Evolutionary conservation across 2,888 invertebrate species (phyloP), one percentile per base, ranked within the genome.

Genomic region (Crepidodera aurea): DNA sequence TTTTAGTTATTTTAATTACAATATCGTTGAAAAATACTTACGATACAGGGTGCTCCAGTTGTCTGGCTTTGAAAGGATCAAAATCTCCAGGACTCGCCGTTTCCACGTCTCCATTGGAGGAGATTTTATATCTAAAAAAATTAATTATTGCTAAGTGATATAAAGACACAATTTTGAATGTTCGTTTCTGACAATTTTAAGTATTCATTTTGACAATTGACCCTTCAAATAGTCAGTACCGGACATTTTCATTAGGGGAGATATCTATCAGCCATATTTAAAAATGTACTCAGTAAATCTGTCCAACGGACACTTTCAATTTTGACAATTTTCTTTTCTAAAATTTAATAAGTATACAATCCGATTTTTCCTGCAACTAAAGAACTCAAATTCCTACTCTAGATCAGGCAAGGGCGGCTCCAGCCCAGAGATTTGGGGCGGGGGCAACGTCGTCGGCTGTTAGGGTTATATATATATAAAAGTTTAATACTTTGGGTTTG

Each of bases 1-100:
- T n/a, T n/a, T n/a, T n/a, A n/a, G n/a, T n/a, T n/a, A n/a, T n/a
- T n/a, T n/a, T n/a, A n/a, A n/a, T n/a, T n/a, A n/a, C n/a, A n/a
- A n/a, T n/a, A n/a, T n/a, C n/a, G n/a, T 16, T 37, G 4, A 32
- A 32, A 19, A 58, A 50, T 75, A 86, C 92, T 91, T 85, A 93
- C 92, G 92, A 90, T 65, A 92, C 92, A 60, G 92, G 91, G 81
- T 90, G 91, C 48, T 87, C 87, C 73, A 88, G 82, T 72, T 86
- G 86, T 55, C 93, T 84, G 70, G 89, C 88, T 44, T 84, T 79
- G 79, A 93, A 93, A 0, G 93, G 93, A 82, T 93, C 90, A 76
- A 86, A 93, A 34, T 86, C 85, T 54, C 67, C 66, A 25, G 27
- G 27, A 55, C 78, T 75, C 56, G 78, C 76, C 39, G 77, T 75